Base-by-base conservation (phyloP, 2,113 vertebrate genomes). In the Balaeniceps rex region DNA sequence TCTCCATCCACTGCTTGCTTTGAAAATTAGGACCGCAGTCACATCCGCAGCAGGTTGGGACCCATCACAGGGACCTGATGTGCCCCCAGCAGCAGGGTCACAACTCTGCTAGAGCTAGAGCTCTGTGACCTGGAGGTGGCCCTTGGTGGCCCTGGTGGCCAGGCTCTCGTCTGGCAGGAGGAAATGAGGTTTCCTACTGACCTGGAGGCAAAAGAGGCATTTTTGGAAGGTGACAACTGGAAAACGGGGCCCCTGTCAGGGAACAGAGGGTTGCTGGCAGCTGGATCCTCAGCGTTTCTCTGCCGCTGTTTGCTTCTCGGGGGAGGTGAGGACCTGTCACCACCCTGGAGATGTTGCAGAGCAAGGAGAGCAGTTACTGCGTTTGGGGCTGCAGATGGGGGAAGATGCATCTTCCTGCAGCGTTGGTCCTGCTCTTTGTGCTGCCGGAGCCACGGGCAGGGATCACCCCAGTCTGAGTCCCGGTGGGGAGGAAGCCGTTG, bases 1-100 rank as follows among this genome's bases (percentile, higher is more conserved):
- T n/a, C 69, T 51, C 22, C 33, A 49, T 15, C 36, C 26, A 52
- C 46, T 69, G 14, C 36, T 46, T 46, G 33, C 52, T 33, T 68
- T 46, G 61, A 66, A 69, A 61, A 61, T 68, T 7, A 25, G 34
- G 19, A 38, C 10, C 2, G 1, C 19, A 0, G 5, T 34, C 3
- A 2, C 13, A 19, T 75, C 34, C 1, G 6, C 38, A 54, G 54
- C 46, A 46, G 19, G 29, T 8, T 40, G 29, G 34, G 70, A 29
- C 36, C 52, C 38, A 7, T 24, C 52, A 3, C 17, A 19, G 13
- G 38, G 29, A 46, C 54, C 63, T 47, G 6, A 11, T 46, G 34
- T 54, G 19, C 11, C 6, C 36, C 22, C 19, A 9, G 58, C 71
- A 40, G 24, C 42, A 66, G n/a, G n/a, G 61, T 24, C 1, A 1